phyloP scores from a whole-genome alignment of 2,888 invertebrate species.

The Piscicola geometra region DNA sequence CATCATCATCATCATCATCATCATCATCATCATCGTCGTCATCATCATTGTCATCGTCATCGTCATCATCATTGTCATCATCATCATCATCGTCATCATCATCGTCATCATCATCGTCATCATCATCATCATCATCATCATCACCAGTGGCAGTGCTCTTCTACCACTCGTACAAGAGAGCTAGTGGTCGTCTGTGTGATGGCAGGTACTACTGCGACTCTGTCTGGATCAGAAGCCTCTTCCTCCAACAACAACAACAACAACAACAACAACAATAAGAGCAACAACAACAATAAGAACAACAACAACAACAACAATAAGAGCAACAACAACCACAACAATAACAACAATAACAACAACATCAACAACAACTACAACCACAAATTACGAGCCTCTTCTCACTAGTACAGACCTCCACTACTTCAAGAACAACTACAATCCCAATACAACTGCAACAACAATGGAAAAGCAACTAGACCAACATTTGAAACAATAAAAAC shows the following conservation, averaged over 20 bases:
- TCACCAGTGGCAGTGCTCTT: background rate
- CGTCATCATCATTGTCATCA: constrained; percentile 34
- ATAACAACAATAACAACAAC: too few relatives aligned
- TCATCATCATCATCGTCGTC: constrained; percentile 30
- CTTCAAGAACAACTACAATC: too few relatives aligned
- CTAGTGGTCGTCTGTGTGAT: background rate
- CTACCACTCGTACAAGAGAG: background rate
- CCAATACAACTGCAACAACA: too few relatives aligned
- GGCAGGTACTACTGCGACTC: background rate
- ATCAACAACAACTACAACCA: too few relatives aligned
- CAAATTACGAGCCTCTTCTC: too few relatives aligned
- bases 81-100: constrained; percentile 30
- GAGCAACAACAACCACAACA: too few relatives aligned
- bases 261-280: background rate
- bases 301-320: too few relatives aligned
- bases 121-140: constrained; percentile 32
- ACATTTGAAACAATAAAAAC: too few relatives aligned
- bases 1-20: constrained; percentile 33
- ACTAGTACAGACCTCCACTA: too few relatives aligned
- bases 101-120: constrained; percentile 33
- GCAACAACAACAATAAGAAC: too few relatives aligned
- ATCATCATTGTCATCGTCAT: constrained; percentile 26
- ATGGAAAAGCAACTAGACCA: too few relatives aligned
- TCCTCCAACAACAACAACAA: background rate
- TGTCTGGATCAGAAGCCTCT: background rate